phyloP scores from a whole-genome alignment of 35 echinoderm and acorn worm genomes.

The Stichopus chloronotus region DNA sequence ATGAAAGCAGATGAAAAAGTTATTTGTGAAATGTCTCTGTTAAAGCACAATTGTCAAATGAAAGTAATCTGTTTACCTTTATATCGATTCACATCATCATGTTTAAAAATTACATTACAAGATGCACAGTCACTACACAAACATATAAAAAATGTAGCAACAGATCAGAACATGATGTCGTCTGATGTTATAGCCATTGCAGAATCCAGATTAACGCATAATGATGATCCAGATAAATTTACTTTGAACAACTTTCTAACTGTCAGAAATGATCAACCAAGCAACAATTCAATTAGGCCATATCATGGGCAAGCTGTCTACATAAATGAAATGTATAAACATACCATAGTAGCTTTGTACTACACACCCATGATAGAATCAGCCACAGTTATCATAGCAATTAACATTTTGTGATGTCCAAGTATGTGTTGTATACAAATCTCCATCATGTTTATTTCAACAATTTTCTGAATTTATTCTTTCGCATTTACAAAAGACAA shows the following conservation, averaged over 20 bases:
- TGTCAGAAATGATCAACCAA: conserved; percentile 28
- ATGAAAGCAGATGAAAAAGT: not conserved
- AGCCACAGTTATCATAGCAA: not conserved
- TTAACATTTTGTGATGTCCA: not conserved
- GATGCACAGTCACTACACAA: conserved; percentile 28
- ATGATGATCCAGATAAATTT: conserved; percentile 10
- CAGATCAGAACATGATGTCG: conserved; percentile 45
- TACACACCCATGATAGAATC: not conserved
- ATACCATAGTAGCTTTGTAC: not conserved
- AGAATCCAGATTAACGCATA: conserved; percentile 5
- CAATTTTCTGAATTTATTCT: not conserved
- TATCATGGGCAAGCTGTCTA: conserved; percentile 43
- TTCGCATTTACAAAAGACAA: not conserved
- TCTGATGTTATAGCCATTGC: conserved; percentile 18
- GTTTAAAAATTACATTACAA: conserved; percentile 42
- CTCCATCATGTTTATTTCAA: conserved; percentile 15
- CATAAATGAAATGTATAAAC: not conserved
- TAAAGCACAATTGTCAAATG: not conserved
- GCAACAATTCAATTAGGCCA: not conserved
- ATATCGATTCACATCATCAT: not conserved
- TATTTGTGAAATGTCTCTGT: not conserved
- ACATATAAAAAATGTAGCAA: conserved; percentile 12
- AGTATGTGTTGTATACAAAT: conserved; percentile 41
- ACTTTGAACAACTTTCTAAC: not conserved
- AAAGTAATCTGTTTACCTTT: conserved; percentile 34